Conservation (phyloP, 2,797 vertebrate genomes). For the Erethizon dorsatum region DNA sequence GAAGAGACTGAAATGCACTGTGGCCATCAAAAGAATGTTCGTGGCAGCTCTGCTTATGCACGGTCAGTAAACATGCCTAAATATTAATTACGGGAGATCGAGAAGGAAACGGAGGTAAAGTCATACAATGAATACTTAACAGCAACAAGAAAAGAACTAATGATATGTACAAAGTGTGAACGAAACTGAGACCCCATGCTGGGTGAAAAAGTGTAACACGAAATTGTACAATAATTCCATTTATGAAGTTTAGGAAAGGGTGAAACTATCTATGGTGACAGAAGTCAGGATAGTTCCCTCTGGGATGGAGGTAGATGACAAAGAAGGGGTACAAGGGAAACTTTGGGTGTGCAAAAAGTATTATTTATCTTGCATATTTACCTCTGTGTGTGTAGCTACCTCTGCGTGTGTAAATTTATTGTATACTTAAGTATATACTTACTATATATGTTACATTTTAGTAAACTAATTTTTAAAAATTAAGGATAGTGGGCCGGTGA, state of each 20-base stretch:
- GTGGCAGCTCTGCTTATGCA: not conserved
- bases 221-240: not conserved
- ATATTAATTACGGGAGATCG: not conserved
- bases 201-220: not conserved
- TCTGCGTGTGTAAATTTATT: not conserved
- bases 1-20: not conserved
- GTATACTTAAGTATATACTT: not conserved
- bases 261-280: not conserved
- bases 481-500: not conserved
- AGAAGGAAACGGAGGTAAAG: not conserved
- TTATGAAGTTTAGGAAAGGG: not conserved
- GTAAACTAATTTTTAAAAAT: slow-evolving; percentile 13
- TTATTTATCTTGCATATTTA: not conserved
- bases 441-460: not conserved
- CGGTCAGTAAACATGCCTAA: not conserved
- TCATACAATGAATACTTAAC: not conserved
- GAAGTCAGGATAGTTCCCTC: not conserved
- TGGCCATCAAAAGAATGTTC: not conserved
- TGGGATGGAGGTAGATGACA: not conserved
- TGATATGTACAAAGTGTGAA: not conserved
- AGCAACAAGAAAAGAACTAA: slow-evolving; percentile 8
- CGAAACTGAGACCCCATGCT: not conserved
- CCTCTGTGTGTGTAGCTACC: not conserved
- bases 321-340: not conserved
- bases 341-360: not conserved